phyloP scores from a whole-genome alignment of 1,140 invertebrate genomes.

The Himalopsyche phryganea region DNA sequence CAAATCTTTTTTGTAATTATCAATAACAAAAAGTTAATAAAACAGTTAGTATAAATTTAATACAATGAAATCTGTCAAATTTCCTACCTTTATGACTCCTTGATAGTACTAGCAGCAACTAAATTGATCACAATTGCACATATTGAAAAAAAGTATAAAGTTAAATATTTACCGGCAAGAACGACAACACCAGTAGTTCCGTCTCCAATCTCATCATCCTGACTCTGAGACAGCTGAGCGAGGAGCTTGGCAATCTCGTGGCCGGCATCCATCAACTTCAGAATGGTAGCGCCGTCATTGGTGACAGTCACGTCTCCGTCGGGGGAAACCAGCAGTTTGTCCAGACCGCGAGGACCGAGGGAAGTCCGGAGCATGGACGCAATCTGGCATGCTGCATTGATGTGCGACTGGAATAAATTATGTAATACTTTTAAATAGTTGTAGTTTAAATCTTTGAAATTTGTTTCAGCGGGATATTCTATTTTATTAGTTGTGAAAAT shows the following conservation, averaged over 20 bases:
- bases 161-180: slow-evolving; percentile 49
- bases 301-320: slow-evolving; percentile 98
- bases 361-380: slow-evolving; percentile 89
- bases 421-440: no score
- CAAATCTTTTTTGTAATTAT: no score
- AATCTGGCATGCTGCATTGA: slow-evolving; percentile 89
- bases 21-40: no score
- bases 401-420: slow-evolving; percentile 95
- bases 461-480: no score
- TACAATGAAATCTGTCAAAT: no score
- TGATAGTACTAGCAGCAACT: no score
- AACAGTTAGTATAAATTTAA: no score
- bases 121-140: no score
- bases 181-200: slow-evolving; percentile 98
- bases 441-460: no score
- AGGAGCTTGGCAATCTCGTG: slow-evolving; percentile 98
- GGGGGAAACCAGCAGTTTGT: slow-evolving; percentile 95
- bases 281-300: slow-evolving; percentile 99
- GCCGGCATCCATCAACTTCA: slow-evolving; percentile 98
- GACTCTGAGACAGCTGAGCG: slow-evolving; percentile 97
- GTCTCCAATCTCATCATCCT: slow-evolving; percentile 99
- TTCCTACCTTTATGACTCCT: no score
- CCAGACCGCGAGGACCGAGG: slow-evolving; percentile 93
- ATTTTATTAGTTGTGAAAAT: no score
- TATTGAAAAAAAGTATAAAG: no score